phyloP scores from a whole-genome alignment of 2,888 invertebrate species.

The Phortica magna region DNA sequence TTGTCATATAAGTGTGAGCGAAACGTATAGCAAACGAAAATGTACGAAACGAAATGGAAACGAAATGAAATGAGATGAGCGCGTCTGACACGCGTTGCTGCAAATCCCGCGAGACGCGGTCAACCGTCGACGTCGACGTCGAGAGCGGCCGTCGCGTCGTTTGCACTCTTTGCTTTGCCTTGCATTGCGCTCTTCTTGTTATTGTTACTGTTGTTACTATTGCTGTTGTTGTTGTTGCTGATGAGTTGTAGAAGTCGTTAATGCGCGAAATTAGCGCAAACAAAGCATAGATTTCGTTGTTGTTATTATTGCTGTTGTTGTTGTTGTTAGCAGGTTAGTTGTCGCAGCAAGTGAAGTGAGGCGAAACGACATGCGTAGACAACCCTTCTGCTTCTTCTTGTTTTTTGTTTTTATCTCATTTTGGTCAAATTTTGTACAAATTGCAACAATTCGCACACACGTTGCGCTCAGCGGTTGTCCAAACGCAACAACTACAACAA shows the following conservation, averaged over 20 bases:
- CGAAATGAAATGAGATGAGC: not conserved
- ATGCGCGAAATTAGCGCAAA: conserved; percentile 16
- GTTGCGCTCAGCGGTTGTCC: conserved; percentile 6
- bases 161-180: no score
- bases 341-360: not conserved
- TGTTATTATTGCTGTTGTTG: not conserved
- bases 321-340: not conserved
- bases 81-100: not conserved
- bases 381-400: not conserved
- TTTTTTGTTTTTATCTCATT: conserved; percentile 5
- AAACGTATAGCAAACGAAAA: not conserved
- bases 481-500: not conserved
- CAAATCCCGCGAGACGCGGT: not conserved
- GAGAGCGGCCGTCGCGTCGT: no score
- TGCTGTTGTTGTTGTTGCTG: conserved; percentile 58
- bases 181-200: not conserved
- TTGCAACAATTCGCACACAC: conserved; percentile 29
- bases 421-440: conserved; percentile 3
- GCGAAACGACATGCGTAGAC: not conserved
- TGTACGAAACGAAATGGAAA: not conserved
- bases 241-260: conserved; percentile 54
- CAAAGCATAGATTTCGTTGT: not conserved
- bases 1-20: not conserved
- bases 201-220: conserved; percentile 16
- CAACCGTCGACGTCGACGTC: not conserved